Evolutionary conservation across 2,888 invertebrate genomes (phyloP).

Genomic region (Torymus aiolomorphi): DNA sequence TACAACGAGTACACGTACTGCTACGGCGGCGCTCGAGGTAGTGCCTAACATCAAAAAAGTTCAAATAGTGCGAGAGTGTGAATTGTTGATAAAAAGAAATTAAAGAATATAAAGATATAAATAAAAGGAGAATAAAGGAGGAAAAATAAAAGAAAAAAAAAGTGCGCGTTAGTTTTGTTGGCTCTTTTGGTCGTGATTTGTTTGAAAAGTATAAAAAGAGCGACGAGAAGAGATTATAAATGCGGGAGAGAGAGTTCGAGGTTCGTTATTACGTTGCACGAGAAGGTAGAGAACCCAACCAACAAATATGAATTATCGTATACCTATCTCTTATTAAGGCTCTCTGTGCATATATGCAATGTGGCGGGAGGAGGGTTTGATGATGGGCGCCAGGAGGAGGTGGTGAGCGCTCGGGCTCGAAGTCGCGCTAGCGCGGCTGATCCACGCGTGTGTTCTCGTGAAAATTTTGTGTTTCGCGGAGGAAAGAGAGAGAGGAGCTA

Average conservation of each 20-base stretch:
- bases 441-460: neutral
- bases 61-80: neutral
- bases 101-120: no score
- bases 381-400: constrained; percentile 8
- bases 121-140: no score
- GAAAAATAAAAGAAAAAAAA: neutral
- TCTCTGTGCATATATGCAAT: neutral
- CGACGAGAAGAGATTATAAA: constrained; percentile 24
- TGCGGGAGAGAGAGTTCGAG: constrained; percentile 59
- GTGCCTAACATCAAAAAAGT: constrained; percentile 57
- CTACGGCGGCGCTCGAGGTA: constrained; percentile 74
- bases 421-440: constrained; percentile 15
- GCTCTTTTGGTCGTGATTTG: neutral
- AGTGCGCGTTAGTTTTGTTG: neutral
- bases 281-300: constrained; percentile 55
- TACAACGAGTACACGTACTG: constrained; percentile 75
- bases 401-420: constrained; percentile 50
- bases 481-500: neutral
- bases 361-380: neutral
- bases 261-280: constrained; percentile 58
- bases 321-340: constrained; percentile 5
- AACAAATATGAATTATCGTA: neutral
- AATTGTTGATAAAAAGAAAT: neutral
- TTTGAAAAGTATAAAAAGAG: constrained; percentile 34
- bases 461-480: neutral